These are phyloP conservation scores for Dromococcyx pavoninus DNA, from an alignment of 2,797 vertebrate genomes.

Conservation along the genomic window DNA sequence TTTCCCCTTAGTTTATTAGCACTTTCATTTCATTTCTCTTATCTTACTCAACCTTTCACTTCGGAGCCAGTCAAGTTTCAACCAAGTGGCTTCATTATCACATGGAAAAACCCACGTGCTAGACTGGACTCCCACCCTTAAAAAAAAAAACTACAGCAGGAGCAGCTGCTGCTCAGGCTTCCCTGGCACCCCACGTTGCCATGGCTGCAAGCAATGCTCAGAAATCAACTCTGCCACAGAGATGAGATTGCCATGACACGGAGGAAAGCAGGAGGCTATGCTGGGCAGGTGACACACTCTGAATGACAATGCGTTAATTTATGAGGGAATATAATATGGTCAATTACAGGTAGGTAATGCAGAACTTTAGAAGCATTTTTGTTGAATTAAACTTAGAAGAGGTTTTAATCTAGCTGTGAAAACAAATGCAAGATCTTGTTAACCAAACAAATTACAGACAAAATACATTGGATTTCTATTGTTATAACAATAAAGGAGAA, in stretches of 20 bases:
- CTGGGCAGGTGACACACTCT: background rate
- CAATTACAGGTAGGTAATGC: background rate
- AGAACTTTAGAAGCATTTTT: background rate
- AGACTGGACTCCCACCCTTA: background rate
- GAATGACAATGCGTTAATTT: background rate
- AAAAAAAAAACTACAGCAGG: background rate
- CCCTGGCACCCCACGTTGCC: conserved; percentile 6
- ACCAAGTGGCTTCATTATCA: background rate
- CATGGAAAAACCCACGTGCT: background rate
- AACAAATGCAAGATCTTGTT: background rate
- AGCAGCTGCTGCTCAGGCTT: background rate
- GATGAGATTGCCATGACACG: conserved; percentile 23
- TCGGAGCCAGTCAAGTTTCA: background rate
- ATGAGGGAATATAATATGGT: background rate
- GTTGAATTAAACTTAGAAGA: background rate
- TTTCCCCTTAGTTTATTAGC: background rate
- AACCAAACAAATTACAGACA: background rate
- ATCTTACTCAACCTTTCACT: background rate
- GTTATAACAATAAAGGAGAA: background rate
- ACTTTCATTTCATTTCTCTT: background rate
- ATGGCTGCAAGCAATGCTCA: conserved; percentile 28
- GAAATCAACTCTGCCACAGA: background rate
- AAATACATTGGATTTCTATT: background rate
- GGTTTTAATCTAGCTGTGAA: background rate
- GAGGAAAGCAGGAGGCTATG: background rate